Conservation (phyloP, 2,113 vertebrate species). For the Epinephelus fuscoguttatus region DNA sequence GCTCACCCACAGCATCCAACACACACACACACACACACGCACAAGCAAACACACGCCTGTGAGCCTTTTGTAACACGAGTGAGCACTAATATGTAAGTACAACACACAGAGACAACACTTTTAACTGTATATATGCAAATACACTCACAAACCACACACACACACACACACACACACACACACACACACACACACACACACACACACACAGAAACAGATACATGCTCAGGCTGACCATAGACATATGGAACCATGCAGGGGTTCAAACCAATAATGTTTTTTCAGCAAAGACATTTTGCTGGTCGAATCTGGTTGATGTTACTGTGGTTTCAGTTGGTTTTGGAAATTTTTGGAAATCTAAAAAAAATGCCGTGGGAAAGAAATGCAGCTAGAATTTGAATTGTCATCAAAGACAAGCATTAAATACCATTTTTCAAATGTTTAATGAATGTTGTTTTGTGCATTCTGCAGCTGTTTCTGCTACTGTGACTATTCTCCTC, state of each 20-base stretch:
- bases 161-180: too few species aligned
- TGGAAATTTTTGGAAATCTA: slow-evolving; percentile 59
- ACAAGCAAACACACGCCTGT: slow-evolving; percentile 1
- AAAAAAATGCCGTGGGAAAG: slow-evolving; percentile 72
- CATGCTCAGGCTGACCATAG: slow-evolving; percentile 28
- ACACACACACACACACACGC: slow-evolving; percentile 41
- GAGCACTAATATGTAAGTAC: slow-evolving; percentile 32
- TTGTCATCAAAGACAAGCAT: slow-evolving; percentile 35
- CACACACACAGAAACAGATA: slow-evolving; percentile 48
- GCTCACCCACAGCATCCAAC: slow-evolving; percentile 70
- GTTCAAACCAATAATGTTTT: slow-evolving; percentile 65
- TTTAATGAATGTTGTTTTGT: slow-evolving; percentile 34
- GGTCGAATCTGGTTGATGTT: slow-evolving; percentile 72
- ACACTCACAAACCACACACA: slow-evolving; percentile 43
- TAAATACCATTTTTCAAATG: slow-evolving; percentile 49
- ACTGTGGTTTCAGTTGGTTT: slow-evolving; percentile 69
- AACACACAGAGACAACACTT: slow-evolving; percentile 15
- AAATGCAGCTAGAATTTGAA: slow-evolving; percentile 63
- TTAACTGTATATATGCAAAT: slow-evolving; percentile 29
- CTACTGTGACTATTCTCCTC: slow-evolving; percentile 8
- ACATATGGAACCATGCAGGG: slow-evolving; percentile 72
- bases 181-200: slow-evolving; percentile 50
- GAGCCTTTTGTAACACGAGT: slow-evolving; percentile 26
- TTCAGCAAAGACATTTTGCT: slow-evolving; percentile 40
- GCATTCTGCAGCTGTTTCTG: slow-evolving; percentile 5